Evolutionary conservation across 2,113 vertebrate genomes (phyloP).

Genomic region (Bos taurus): ARS-UCD2.0 NC_037334.1:50214501-50215000

Average conservation of each 20-base stretch:
- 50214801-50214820: neutral
- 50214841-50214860: neutral
- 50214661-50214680: neutral
- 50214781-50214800: neutral
- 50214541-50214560: constrained; percentile 14
- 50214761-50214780: neutral
- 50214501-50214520: constrained; percentile 24
- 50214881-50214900: neutral
- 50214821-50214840: neutral
- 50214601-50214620: constrained; percentile 6
- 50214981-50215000: neutral
- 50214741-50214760: neutral
- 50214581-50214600: neutral
- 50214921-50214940: neutral
- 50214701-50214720: neutral
- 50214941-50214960: neutral
- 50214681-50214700: neutral
- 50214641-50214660: neutral
- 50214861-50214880: neutral
- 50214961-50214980: neutral
- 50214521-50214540: constrained; percentile 22
- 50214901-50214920: neutral
- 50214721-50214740: neutral
- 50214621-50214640: neutral
- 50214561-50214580: neutral